phyloP scores from a whole-genome alignment of 1,140 invertebrate species.

The Ephestia elutella region DNA sequence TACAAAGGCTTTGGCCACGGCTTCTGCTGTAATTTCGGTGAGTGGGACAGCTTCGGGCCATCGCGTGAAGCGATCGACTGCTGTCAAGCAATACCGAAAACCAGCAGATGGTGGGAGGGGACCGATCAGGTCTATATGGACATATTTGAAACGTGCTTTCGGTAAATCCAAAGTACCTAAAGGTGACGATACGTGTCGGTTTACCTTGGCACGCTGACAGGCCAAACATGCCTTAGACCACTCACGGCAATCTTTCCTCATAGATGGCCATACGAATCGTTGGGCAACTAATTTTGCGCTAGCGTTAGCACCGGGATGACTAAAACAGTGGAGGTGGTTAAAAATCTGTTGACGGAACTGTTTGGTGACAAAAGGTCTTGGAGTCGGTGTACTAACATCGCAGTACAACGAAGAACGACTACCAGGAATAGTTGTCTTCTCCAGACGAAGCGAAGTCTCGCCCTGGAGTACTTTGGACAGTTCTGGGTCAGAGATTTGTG shows the following conservation, averaged over 20 bases:
- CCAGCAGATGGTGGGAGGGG: conserved; percentile 26
- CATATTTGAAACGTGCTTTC: conserved; percentile 18
- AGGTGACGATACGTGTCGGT: conserved; percentile 27
- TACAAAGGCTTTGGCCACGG: conserved; percentile 27
- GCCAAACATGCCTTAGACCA: too few species aligned
- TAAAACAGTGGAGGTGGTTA: conserved; percentile 27
- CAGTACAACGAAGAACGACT: conserved; percentile 12
- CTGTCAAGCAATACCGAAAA: conserved; percentile 33
- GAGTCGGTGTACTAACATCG: conserved; percentile 5
- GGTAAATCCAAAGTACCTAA: conserved; percentile 21
- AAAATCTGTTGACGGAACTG: conserved; percentile 26
- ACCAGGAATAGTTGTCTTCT: neutral
- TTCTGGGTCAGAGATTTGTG: conserved; percentile 8
- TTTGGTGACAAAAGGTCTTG: too few species aligned
- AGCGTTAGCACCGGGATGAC: conserved; percentile 29
- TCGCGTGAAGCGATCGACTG: conserved; percentile 33
- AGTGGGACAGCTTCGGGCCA: conserved; percentile 43
- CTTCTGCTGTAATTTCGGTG: conserved; percentile 32
- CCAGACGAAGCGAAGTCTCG: neutral
- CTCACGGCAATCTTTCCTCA: conserved; percentile 31
- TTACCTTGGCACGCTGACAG: conserved; percentile 10
- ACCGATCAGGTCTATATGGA: conserved; percentile 44
- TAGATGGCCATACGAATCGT: conserved; percentile 49
- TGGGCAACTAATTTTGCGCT: conserved; percentile 33
- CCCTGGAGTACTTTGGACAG: neutral